Base-by-base conservation (phyloP, 92 coral and sea anemone species). In the Palythoa grandiflora region DNA sequence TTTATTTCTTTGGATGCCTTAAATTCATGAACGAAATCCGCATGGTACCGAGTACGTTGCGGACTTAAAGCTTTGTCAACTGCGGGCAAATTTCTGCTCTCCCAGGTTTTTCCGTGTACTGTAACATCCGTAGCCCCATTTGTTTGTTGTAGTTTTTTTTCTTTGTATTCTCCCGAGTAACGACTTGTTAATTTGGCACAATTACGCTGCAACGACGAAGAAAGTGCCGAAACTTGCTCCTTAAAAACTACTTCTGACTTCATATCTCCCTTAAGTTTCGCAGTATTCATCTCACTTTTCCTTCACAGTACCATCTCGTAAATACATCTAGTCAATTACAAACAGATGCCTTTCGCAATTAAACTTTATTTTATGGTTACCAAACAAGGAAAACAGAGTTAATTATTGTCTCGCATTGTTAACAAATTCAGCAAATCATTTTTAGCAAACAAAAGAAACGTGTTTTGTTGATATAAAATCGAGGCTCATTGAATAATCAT, bases 111-210 rank as follows among this genome's bases (percentile, higher is more conserved):
- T 19, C 89, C 89, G 47, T 88, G 89, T 5, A 89, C 77, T 11
- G 92, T 85, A 63, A 83, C 87, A 75, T 84, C 84, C 78, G 71
- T 57, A 71, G 36, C 68, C 39, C 47, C 5, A 52, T 47, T 78
- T 74, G 52, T 40, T 2, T 84, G 89, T 36, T 91, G 87, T 83
- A 16, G 9, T 5, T 71, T 78, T 14, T 84, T 39, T 51, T 74
- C 83, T 75, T 74, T 44, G 28, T 77, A 73, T 37, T 88, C 90
- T 10, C 75, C 94, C 48, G 73, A 48, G 83, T 86, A 91, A 66
- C 92, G 89, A 73, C 57, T 72, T 36, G 89, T 54, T 85, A 88
- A 19, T 84, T 91, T 91, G 47, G 94, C 92, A 88, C 86, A 88
- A 85, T 89, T 88, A 79, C 90, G 85, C 48, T 88, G 94, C 39